Evolutionary conservation across 2,797 vertebrate genomes (phyloP), one percentile per base, ranked within the genome.

Genomic region (Sebastes melanostomus): DNA sequence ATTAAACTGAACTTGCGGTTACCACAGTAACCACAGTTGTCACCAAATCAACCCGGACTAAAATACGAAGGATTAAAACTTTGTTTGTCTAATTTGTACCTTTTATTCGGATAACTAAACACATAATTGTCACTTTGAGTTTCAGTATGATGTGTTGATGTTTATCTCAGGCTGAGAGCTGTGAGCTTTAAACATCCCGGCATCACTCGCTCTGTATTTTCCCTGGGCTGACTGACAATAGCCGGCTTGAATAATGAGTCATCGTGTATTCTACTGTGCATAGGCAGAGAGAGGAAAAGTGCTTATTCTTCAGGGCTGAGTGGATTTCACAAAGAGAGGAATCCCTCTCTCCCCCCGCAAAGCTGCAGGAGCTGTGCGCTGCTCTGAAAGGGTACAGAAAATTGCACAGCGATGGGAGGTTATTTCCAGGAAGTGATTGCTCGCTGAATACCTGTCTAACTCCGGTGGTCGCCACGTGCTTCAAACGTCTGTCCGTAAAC

Each of bases 301-400:
- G 88, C 72, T 85, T 82, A 67, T 85, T 89, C 75, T 84, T 88
- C 77, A 82, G 60, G 80, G 42, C 66, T 86, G 86, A 87, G 69
- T 81, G 81, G 78, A 29, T 87, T 84, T 82, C 63, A 77, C 82
- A 86, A 86, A 90, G 74, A 56, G 77, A 89, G 83, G 75, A 88
- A 89, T 82, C 75, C 80, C 78, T 86, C 76, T 86, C 76, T 46
- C 42, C 25, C 42, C 22, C 50, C 65, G 69, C 54, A 75, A 55
- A 13, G 69, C 87, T 76, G 73, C 72, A 67, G 74, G 67, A 80
- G 65, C 6, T 66, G 13, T 66, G 74, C 27, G n/a, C 38, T 3
- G 20, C n/a, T 78, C 81, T 66, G 22, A 78, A 75, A 87, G 66
- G 65, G 12, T 24, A 73, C 76, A 71, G 82, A 67, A 87, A 85